These are phyloP conservation scores for Corella eumyota DNA, from an alignment of 23 tunicate species.

Conservation along the genomic window DNA sequence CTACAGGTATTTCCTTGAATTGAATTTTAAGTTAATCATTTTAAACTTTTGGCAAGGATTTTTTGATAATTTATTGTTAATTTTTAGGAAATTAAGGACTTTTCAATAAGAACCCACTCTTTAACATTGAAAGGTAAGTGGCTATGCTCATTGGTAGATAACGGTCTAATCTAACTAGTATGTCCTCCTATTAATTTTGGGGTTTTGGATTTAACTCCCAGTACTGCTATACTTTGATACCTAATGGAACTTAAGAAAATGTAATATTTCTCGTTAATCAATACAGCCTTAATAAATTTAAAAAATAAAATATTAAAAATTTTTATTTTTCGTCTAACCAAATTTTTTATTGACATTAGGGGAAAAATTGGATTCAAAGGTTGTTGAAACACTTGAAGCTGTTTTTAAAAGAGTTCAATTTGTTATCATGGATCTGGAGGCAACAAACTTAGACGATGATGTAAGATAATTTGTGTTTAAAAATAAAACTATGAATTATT, in stretches of 20 bases:
- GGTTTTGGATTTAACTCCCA: no score
- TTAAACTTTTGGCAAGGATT: background rate
- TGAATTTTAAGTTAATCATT: background rate
- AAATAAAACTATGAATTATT: background rate
- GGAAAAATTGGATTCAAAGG: conserved; percentile 75
- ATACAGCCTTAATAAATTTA: background rate
- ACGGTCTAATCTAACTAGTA: no score
- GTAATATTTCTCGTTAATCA: no score
- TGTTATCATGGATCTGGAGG: conserved; percentile 81
- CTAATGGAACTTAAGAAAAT: background rate
- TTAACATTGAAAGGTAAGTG: conserved; percentile 66
- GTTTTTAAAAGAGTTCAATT: conserved; percentile 90
- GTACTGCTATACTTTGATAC: no score
- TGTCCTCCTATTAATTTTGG: no score
- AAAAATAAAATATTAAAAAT: background rate
- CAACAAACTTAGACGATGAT: conserved; percentile 79
- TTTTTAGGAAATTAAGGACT: conserved; percentile 70
- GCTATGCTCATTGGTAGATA: background rate
- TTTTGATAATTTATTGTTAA: background rate
- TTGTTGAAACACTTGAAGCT: conserved; percentile 83
- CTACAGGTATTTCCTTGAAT: conserved; percentile 32
- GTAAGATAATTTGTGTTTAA: conserved; percentile 34
- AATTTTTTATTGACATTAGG: conserved; percentile 18
- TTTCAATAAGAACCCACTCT: conserved; percentile 60
- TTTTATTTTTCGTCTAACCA: background rate